Base-by-base conservation (phyloP, 1,140 invertebrate genomes). In the Eupeodes corollae region DNA sequence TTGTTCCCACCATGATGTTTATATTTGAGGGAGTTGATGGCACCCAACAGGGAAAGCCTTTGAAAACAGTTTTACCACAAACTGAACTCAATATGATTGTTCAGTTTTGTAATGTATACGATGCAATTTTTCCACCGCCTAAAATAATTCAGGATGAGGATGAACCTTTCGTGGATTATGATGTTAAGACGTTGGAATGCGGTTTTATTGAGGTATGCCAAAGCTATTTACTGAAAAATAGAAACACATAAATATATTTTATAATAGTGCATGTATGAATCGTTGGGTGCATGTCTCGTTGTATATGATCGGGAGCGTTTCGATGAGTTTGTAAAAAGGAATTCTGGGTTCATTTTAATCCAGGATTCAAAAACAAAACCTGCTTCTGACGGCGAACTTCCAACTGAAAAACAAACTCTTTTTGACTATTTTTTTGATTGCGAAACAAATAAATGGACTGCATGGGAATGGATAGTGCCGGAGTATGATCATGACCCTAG, bases 11-110 rank as follows among this genome's bases (percentile, higher is more conserved):
- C 12, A 74, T 93, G 13, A 77, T 77, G 39, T 79, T 87, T 42
- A 87, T 93, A 31, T 70, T 86, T 48, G 80, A 86, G 53, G 89
- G 87, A 6, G 63, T 83, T 39, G 70, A 84, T 34, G 86, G 86
- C 5, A 75, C 83, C 47, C 78, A 82, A 40, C 80, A 82, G 61
- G 77, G 82, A 16, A 71, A 75, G 40, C 88, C 86, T 13, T 68
- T 92, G 30, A 84, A 84, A 63, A 81, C 80, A 21, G 84, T 92
- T 31, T 79, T 92, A 33, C 82, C 82, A 18, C 84, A 88, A 68
- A 91, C 88, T 1, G 78, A 78, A 46, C 72, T 93, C 2, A 93
- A 92, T 64, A 79, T 93, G 84, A 84, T 91, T 0, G 77, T 76
- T 6, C 91, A 94, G 60, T 70, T 94, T n/a, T 84, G 86, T 58